Conservation (phyloP, 2,113 vertebrate species). For the Osmerus mordax region DNA sequence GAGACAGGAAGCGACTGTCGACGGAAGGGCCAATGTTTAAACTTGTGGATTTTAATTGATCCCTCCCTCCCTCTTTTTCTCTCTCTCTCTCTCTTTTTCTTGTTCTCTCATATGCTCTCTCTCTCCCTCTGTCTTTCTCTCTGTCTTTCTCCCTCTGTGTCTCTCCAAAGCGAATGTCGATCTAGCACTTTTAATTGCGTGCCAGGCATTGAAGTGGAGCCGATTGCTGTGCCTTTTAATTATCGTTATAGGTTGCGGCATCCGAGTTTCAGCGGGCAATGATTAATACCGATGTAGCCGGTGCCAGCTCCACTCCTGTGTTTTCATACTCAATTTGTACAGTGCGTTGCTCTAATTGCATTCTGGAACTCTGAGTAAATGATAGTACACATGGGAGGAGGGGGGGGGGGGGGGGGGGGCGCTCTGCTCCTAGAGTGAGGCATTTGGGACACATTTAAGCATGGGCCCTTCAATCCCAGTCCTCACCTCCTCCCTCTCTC, state of each 20-base stretch:
- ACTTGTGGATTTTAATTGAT: slow-evolving; percentile 71
- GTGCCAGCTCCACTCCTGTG: slow-evolving; percentile 27
- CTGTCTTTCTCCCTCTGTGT: not conserved
- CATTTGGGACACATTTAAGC: slow-evolving; percentile 5
- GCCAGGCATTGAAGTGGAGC: slow-evolving; percentile 46
- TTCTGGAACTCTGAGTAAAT: slow-evolving; percentile 39
- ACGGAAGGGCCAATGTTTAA: slow-evolving; percentile 56
- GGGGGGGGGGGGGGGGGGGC: slow-evolving; percentile 11
- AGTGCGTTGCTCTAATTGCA: slow-evolving; percentile 20
- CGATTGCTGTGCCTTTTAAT: slow-evolving; percentile 63
- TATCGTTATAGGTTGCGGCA: slow-evolving; percentile 53
- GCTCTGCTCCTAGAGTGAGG: slow-evolving; percentile 2
- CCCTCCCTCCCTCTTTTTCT: slow-evolving; percentile 5
- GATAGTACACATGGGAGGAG: slow-evolving; percentile 32
- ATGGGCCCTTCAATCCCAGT: not conserved
- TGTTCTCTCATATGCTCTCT: not conserved
- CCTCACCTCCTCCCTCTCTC: not conserved
- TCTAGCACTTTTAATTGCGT: slow-evolving; percentile 55
- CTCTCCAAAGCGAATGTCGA: slow-evolving; percentile 17
- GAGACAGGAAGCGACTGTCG: slow-evolving; percentile 67
- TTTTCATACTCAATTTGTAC: slow-evolving; percentile 44
- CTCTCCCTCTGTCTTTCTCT: not conserved
- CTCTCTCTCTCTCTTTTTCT: not conserved
- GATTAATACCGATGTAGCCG: slow-evolving; percentile 42
- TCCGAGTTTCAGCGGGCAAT: slow-evolving; percentile 47